Conservation (phyloP, 23 tunicate species). For the Botrylloides violaceus region DNA sequence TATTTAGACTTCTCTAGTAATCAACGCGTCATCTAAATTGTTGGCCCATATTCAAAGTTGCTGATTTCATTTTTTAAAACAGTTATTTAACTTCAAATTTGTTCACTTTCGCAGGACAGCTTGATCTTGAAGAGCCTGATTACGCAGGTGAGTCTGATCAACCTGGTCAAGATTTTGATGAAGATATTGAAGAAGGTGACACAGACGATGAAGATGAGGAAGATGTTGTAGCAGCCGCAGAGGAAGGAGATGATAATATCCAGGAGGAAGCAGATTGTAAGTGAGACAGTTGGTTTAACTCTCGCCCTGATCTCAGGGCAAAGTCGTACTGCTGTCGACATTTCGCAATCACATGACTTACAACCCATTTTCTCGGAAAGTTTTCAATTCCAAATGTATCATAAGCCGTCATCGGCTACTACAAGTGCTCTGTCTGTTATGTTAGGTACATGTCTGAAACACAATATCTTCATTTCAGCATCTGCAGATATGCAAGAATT, state of each 20-base stretch:
- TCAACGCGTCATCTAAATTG: neutral
- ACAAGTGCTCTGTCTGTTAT: no score
- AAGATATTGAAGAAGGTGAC: slow-evolving; percentile 45
- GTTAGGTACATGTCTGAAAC: no score
- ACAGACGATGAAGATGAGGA: slow-evolving; percentile 33
- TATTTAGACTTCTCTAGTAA: neutral
- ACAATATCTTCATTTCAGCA: slow-evolving; percentile 19
- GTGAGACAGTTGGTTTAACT: no score
- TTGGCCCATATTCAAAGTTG: neutral
- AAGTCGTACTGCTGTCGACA: no score
- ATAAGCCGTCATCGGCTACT: no score
- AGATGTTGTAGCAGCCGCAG: slow-evolving; percentile 34
- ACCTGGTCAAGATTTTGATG: slow-evolving; percentile 33
- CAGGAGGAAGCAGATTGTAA: slow-evolving; percentile 62
- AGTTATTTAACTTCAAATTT: neutral
- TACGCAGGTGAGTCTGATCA: slow-evolving; percentile 21
- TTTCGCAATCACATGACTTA: no score
- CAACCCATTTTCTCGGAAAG: neutral
- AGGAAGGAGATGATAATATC: slow-evolving; percentile 32
- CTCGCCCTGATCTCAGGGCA: no score
- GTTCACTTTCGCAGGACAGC: neutral
- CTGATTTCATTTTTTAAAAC: neutral
- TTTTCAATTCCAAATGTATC: neutral
- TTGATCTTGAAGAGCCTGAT: slow-evolving; percentile 19
- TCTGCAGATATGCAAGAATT: slow-evolving; percentile 62